Conservation (phyloP, 2,797 vertebrate species). For the Chanos chanos region DNA sequence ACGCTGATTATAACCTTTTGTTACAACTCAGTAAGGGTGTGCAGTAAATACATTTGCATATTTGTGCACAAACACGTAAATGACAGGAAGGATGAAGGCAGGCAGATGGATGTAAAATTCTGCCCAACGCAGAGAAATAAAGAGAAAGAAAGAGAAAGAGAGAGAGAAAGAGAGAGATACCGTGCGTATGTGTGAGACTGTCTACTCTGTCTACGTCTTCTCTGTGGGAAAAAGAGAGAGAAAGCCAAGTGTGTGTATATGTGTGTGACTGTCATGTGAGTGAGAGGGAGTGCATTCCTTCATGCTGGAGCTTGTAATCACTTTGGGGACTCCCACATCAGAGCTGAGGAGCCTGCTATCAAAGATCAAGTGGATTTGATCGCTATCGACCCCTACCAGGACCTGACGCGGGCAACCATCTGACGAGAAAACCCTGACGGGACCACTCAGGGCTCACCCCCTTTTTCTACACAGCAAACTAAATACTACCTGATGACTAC, state of each 20-base stretch:
- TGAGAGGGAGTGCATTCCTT: slow-evolving; percentile 67
- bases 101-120: not conserved
- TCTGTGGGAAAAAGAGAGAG: not conserved
- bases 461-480: too few relatives aligned
- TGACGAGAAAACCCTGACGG: not conserved
- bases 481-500: too few relatives aligned
- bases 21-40: too few relatives aligned
- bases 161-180: not conserved
- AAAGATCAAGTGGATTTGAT: slow-evolving; percentile 29
- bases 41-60: too few relatives aligned
- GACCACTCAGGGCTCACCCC: not conserved
- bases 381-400: not conserved
- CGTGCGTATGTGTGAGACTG: too few relatives aligned
- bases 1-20: too few relatives aligned
- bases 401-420: not conserved
- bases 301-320: slow-evolving; percentile 63
- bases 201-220: too few relatives aligned
- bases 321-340: slow-evolving; percentile 36
- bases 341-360: slow-evolving; percentile 6
- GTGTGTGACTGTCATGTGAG: slow-evolving; percentile 72
- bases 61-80: too few relatives aligned
- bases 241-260: not conserved
- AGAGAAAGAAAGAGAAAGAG: not conserved
- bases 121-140: not conserved
- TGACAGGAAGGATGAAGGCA: not conserved